Evolutionary conservation across 1,140 invertebrate genomes (phyloP), one percentile per base, ranked within the genome.

Genomic region (Limonius californicus): DNA sequence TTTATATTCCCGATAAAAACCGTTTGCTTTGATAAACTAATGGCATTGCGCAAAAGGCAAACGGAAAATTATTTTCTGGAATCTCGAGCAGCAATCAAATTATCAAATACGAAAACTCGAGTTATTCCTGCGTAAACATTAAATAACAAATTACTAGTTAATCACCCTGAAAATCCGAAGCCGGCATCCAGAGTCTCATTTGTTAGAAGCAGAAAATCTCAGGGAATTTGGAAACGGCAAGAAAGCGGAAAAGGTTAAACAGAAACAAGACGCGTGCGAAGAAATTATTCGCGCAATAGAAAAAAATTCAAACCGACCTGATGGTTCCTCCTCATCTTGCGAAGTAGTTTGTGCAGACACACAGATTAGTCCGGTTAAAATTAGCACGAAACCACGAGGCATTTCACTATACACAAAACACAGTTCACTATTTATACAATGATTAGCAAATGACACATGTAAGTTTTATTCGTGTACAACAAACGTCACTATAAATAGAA

Each of bases 351-450:
- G 56, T 18, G 32, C 56, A 18, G 27, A 18, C 15, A 43, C 56
- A 57, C 56, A 23, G 7, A 39, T 19, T 18, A 57, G 18, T 23
- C 16, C 18, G 2, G 39, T 20, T 12, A 57, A 14, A 35, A 57
- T 39, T 6, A 57, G n/a, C 16, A 57, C 56, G 56, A 39, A 43
- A 19, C 18, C 15, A 43, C 16, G 14, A n/a, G 56, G n/a, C 56
- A 57, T 57, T 42, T 43, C 56, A 57, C 56, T 57, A 2, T 32
- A 57, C 56, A 57, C 42, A 19, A 42, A 19, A n/a, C 56, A 57
- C 54, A 55, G 54, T 55, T 18, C 45, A 55, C 54, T 27, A 18
- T 7, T 9, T 6, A 23, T 54, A 23, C 4, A 55, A 8, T 11
- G n/a, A 32, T 27, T 39, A 2, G 7, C 11, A 9, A 23, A 11